Base-by-base conservation (phyloP, 2,113 vertebrate genomes). In the Hydropotes inermis region DNA sequence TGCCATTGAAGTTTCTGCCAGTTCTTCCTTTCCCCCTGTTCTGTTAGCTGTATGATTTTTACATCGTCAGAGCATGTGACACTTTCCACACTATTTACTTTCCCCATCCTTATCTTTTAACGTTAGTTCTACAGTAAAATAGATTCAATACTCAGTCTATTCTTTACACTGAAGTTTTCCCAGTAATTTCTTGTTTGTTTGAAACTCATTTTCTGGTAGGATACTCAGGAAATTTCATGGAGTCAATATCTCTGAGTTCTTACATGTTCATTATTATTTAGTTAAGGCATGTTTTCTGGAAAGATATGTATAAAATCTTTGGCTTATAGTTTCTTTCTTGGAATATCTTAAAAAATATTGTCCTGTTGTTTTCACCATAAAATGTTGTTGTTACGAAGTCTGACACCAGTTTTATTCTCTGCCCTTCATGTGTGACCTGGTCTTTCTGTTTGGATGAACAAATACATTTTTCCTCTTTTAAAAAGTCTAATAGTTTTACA, bases 141-240 rank as follows among this genome's bases (percentile, higher is more conserved):
- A 30, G 43, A 83, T 50, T 55, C n/a, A 79, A 12, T 58, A 33
- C 28, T 84, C 52, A 50, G 2, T 90, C 50, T 21, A 30, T 87
- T 83, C 12, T 95, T 87, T 95, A 95, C 90, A 23, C 27, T 54
- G 19, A 91, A 95, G 74, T 9, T 95, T 96, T 57, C 47, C 36
- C 50, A 84, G 84, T 83, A 61, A 86, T 88, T 91, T 93, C 74
- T 54, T 79, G 74, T 25, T 74, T 89, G 39, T 55, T 30, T 57
- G 50, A 91, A 79, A 60, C 21, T 96, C 21, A 79, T 97, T 93
- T 97, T 89, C 81, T 5, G 39, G 55, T n/a, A 70, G 30, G 70
- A 83, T 58, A 78, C 30, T 93, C 67, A 91, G 50, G 55, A 93
- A 90, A 45, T 61, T 12, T 74, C 33, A 47, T 55, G 39, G 45